Conservation (phyloP, 2,888 invertebrate species). For the Ectemnius cavifrons region DNA sequence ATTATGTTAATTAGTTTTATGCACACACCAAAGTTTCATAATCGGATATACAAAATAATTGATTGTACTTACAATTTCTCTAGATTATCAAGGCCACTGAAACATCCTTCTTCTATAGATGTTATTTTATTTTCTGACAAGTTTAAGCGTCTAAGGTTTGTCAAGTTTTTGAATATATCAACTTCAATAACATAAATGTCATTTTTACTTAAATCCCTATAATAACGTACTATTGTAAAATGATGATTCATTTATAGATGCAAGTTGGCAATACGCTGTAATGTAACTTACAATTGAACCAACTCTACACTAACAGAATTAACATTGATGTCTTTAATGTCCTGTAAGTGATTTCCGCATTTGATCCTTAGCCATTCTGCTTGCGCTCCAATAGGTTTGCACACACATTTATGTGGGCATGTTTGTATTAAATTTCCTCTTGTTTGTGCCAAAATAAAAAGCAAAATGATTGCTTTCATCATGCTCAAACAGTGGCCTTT, state of each 20-base stretch:
- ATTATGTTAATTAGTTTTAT: conserved; percentile 21
- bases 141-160: conserved; percentile 81
- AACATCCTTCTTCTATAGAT: conserved; percentile 84
- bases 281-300: conserved; percentile 83
- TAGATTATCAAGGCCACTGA: conserved; percentile 84
- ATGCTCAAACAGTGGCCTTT: conserved; percentile 35
- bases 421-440: conserved; percentile 59
- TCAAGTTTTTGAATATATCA: conserved; percentile 71
- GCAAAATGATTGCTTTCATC: conserved; percentile 62
- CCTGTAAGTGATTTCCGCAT: conserved; percentile 82
- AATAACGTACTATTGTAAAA: conserved; percentile 51
- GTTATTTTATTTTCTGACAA: conserved; percentile 85
- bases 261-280: too few species aligned
- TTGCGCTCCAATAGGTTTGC: conserved; percentile 79
- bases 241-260: not conserved
- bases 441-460: conserved; percentile 62
- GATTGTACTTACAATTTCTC: conserved; percentile 82
- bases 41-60: too few species aligned
- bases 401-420: conserved; percentile 81
- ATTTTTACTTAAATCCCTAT: conserved; percentile 84
- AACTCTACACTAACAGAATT: conserved; percentile 82
- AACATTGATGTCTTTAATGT: conserved; percentile 82
- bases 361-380: conserved; percentile 82
- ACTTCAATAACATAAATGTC: conserved; percentile 79
- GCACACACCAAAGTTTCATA: too few species aligned